phyloP scores from a whole-genome alignment of 2,113 vertebrate species.

The Odocoileus virginianus region DNA sequence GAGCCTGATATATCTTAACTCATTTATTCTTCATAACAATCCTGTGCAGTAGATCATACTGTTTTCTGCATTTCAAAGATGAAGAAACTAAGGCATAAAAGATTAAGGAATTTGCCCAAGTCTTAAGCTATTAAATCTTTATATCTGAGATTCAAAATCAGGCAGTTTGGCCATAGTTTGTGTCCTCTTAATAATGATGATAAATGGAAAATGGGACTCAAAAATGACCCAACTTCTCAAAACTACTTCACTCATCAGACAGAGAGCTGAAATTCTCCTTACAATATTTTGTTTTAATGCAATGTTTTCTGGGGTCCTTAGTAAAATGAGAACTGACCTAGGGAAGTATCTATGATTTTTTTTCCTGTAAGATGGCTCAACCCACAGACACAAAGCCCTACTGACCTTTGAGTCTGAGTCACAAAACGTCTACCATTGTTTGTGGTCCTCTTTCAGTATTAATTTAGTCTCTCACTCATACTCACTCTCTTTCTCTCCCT shows the following conservation, averaged over 20 bases:
- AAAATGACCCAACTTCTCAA: conserved; percentile 4
- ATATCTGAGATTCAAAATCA: conserved; percentile 8
- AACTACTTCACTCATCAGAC: neutral
- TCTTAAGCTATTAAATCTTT: neutral
- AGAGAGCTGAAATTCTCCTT: conserved; percentile 14
- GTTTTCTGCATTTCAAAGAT: neutral
- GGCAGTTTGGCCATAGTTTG: neutral
- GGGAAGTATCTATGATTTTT: neutral
- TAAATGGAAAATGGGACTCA: neutral
- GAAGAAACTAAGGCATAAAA: neutral
- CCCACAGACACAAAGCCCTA: neutral
- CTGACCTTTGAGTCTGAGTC: neutral
- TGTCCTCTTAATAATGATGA: neutral
- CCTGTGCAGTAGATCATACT: neutral
- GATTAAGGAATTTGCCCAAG: neutral
- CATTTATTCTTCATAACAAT: neutral
- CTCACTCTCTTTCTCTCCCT: neutral
- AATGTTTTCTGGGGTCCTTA: neutral
- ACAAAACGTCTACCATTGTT: neutral
- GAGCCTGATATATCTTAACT: neutral
- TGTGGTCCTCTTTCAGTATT: neutral
- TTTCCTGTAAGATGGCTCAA: neutral
- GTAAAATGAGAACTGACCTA: conserved; percentile 2
- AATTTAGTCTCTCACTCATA: neutral
- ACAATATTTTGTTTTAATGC: neutral